These are phyloP conservation scores for Lutjanus argentimaculatus DNA, from an alignment of 2,797 vertebrate species.

Conservation along the genomic window DNA sequence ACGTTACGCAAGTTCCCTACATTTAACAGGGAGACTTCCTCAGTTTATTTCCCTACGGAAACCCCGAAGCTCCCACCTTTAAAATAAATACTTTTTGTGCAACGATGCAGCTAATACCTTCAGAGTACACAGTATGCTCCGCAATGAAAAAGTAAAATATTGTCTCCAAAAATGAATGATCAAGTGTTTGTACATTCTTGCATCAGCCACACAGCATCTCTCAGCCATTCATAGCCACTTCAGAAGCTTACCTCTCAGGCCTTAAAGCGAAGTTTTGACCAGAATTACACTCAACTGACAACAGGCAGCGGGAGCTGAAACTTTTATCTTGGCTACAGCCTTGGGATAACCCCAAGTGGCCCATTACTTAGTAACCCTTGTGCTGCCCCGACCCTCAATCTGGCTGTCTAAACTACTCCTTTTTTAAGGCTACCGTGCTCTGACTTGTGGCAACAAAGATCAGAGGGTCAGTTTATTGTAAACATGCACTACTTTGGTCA, in stretches of 20 bases:
- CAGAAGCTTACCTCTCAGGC: neutral
- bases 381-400: neutral
- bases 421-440: neutral
- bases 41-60: conserved; percentile 8
- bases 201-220: neutral
- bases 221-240: neutral
- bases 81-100: conserved; percentile 17
- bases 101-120: conserved; percentile 12
- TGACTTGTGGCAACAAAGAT: neutral
- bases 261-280: neutral
- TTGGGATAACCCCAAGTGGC: conserved; percentile 1
- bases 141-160: neutral
- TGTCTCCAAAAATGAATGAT: conserved; percentile 5
- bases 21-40: conserved; percentile 32
- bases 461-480: neutral
- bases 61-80: conserved; percentile 1
- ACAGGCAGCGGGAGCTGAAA: conserved; percentile 10
- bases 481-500: neutral
- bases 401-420: neutral
- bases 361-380: conserved; percentile 2
- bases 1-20: conserved; percentile 48
- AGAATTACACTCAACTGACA: neutral
- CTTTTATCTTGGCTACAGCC: neutral
- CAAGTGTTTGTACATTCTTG: conserved; percentile 4
- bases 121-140: neutral